Conservation (phyloP, 2,113 vertebrate genomes). For the Mustela nigripes region DNA sequence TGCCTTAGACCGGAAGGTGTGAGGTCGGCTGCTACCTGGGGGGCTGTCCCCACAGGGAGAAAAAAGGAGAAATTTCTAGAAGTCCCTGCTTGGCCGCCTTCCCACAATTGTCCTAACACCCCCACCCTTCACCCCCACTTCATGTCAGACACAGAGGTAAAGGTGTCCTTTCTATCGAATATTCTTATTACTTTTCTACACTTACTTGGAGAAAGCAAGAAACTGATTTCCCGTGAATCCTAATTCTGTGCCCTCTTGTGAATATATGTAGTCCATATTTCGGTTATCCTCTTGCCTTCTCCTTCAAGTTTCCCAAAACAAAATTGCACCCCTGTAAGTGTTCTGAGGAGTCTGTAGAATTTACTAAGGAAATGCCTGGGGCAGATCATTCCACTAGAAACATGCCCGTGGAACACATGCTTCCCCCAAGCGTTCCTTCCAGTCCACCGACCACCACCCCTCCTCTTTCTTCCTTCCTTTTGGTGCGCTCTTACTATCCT, state of each 20-base stretch:
- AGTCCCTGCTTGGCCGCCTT: neutral
- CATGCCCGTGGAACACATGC: neutral
- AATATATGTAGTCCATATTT: neutral
- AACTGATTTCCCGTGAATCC: neutral
- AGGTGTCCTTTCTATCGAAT: neutral
- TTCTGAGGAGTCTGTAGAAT: neutral
- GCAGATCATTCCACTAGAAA: neutral
- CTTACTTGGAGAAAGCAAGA: neutral
- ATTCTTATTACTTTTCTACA: neutral
- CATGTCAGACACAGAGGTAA: neutral
- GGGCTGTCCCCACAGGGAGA: neutral
- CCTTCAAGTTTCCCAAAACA: neutral
- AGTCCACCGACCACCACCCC: neutral
- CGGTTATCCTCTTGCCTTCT: neutral
- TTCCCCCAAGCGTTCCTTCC: neutral
- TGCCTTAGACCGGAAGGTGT: neutral
- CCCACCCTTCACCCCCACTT: neutral
- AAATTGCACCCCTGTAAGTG: neutral
- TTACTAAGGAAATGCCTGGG: neutral
- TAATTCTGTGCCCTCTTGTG: neutral
- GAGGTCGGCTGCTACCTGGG: too few relatives aligned
- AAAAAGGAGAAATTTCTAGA: neutral
- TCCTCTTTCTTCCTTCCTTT: neutral
- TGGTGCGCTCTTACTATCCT: neutral
- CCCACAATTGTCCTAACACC: rapidly evolving